Percentiles rank a stretch among this genome's conserved stretches.
These are phyloP conservation scores for Gnathonemus echidnorhynchus DNA, from an alignment of 2,113 vertebrate species.

Conservation along the genomic window DNA sequence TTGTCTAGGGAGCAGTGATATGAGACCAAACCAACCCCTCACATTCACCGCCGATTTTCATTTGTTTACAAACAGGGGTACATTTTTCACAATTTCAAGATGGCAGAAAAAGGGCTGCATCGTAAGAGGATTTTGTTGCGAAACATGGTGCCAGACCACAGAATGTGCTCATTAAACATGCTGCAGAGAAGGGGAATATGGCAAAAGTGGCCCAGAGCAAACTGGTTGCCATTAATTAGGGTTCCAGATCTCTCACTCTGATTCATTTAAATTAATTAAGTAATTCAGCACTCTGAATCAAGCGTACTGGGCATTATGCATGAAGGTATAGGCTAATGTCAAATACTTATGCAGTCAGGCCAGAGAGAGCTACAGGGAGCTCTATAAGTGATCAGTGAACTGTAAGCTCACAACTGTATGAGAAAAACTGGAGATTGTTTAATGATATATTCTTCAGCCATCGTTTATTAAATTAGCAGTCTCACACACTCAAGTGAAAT, in stretches of 20 bases:
- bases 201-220: conserved; percentile 35
- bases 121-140: background rate
- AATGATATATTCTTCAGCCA: background rate
- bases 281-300: conserved; percentile 49
- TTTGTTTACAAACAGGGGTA: background rate
- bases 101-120: background rate
- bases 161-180: conserved; percentile 9
- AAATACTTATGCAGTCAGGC: conserved; percentile 11
- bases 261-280: conserved; percentile 21
- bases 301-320: conserved; percentile 50
- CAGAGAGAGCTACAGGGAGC: background rate
- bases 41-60: background rate
- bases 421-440: background rate
- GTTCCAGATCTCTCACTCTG: conserved; percentile 36
- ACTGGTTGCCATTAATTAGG: conserved; percentile 51
- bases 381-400: background rate
- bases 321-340: conserved; percentile 30
- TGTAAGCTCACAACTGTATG: background rate
- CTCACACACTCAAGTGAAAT: background rate
- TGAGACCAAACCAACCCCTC: background rate
- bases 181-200: background rate
- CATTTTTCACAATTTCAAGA: background rate
- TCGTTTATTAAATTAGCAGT: background rate
- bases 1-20: background rate
- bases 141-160: background rate